A percentile compares a stretch with the other conserved stretches of the same genome.
These are phyloP conservation scores for Acanthoscelides obtectus DNA, from an alignment of 2,888 invertebrate species.

Conservation along the genomic window DNA sequence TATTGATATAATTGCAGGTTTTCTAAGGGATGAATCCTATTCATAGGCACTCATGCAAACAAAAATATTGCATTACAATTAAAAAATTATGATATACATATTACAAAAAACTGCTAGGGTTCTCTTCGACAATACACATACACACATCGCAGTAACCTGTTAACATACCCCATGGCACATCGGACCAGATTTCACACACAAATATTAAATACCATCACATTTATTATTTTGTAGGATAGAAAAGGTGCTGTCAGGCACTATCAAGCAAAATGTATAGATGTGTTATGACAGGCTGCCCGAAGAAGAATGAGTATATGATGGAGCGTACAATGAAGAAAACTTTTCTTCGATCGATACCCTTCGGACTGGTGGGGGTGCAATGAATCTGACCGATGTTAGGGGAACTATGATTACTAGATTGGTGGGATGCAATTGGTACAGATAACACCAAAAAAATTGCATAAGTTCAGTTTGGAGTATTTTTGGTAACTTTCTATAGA, in stretches of 20 bases:
- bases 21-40: slow-evolving; percentile 12
- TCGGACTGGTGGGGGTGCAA: not conserved
- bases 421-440: not conserved
- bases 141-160: not conserved
- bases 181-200: not conserved
- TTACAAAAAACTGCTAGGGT: not conserved
- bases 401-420: not conserved
- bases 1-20: slow-evolving; percentile 17
- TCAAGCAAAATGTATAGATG: slow-evolving; percentile 27
- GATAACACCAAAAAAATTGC: not conserved
- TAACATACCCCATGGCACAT: slow-evolving; percentile 30
- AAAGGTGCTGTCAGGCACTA: slow-evolving; percentile 9
- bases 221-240: slow-evolving; percentile 15
- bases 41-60: slow-evolving; percentile 17
- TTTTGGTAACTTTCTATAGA: not conserved
- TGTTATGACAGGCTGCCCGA: slow-evolving; percentile 37
- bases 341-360: slow-evolving; percentile 32
- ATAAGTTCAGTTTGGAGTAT: not conserved
- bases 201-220: not conserved
- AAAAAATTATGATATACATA: not conserved
- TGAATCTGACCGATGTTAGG: not conserved
- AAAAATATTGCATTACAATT: slow-evolving; percentile 5
- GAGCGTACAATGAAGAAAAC: slow-evolving; percentile 26
- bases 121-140: not conserved
- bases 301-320: slow-evolving; percentile 27